Conservation (phyloP, 2,113 vertebrate genomes). For the Gallinago paraguaiae region DNA sequence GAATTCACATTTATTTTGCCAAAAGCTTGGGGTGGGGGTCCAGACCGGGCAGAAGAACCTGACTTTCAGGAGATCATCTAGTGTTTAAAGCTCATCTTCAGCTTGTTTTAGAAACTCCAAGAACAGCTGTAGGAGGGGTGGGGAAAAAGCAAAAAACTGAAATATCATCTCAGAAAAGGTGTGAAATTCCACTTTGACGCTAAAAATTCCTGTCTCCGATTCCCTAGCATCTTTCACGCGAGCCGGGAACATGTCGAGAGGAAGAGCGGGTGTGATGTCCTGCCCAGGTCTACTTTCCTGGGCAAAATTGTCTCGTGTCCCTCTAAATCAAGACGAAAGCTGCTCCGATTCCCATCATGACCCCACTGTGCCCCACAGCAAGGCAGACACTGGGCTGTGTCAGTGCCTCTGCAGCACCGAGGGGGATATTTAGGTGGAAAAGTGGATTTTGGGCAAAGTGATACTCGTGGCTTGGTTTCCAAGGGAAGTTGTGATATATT, state of each 20-base stretch:
- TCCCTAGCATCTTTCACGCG: background rate
- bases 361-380: accelerated
- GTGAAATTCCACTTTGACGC: background rate
- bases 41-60: background rate
- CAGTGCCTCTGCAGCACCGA: background rate
- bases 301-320: accelerated
- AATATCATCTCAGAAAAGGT: background rate
- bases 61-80: background rate
- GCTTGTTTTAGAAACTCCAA: background rate
- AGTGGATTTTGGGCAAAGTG: background rate
- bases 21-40: background rate
- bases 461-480: background rate
- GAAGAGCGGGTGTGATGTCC: background rate
- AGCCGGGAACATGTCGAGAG: accelerated
- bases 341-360: background rate
- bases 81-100: accelerated
- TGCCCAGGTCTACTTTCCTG: background rate
- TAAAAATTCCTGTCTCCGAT: background rate
- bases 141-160: accelerated
- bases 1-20: background rate
- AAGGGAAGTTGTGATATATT: background rate
- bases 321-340: background rate
- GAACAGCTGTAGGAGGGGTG: background rate
- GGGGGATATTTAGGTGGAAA: background rate
- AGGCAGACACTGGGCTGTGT: background rate